phyloP scores from a whole-genome alignment of 2,797 vertebrate genomes.

The Steatocranus sp. region DNA sequence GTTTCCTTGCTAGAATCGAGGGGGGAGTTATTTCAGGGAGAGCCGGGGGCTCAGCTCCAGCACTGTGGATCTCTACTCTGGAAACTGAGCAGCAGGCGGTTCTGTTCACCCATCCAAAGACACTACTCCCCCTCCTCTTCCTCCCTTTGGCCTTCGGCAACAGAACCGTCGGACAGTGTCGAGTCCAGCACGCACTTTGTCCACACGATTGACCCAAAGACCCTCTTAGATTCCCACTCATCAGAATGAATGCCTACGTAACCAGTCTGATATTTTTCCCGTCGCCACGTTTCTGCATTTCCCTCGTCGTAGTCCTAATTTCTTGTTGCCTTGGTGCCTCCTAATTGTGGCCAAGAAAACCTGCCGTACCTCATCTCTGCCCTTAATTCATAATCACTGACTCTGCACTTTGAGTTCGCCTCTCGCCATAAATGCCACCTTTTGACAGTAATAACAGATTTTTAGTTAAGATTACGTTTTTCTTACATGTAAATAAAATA shows the following conservation, averaged over 20 bases:
- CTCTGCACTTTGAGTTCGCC: slow-evolving; percentile 34
- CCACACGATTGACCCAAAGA: slow-evolving; percentile 35
- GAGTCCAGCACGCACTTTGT: background rate
- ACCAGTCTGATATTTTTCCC: background rate
- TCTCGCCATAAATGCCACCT: slow-evolving; percentile 26
- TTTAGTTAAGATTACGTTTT: slow-evolving; percentile 7
- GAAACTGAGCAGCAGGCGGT: slow-evolving; percentile 65
- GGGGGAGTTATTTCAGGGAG: slow-evolving; percentile 70
- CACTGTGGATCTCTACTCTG: slow-evolving; percentile 85
- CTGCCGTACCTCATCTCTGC: slow-evolving; percentile 6
- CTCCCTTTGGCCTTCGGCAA: background rate
- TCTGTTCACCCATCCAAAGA: slow-evolving; percentile 4
- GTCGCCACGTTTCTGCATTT: background rate
- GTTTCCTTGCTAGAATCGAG: slow-evolving; percentile 63
- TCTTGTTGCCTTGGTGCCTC: slow-evolving; percentile 5
- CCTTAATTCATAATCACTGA: slow-evolving; percentile 2
- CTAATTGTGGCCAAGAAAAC: background rate
- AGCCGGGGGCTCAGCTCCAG: slow-evolving; percentile 89
- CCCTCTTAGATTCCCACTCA: background rate
- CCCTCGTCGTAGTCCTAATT: background rate
- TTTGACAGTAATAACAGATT: slow-evolving; percentile 17
- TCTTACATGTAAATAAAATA: slow-evolving; percentile 7
- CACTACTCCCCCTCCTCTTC: background rate
- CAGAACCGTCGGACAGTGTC: slow-evolving; percentile 1
- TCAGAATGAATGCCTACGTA: background rate